Base-by-base conservation (phyloP, 2,113 vertebrate genomes). In the Rissa tridactyla region DNA sequence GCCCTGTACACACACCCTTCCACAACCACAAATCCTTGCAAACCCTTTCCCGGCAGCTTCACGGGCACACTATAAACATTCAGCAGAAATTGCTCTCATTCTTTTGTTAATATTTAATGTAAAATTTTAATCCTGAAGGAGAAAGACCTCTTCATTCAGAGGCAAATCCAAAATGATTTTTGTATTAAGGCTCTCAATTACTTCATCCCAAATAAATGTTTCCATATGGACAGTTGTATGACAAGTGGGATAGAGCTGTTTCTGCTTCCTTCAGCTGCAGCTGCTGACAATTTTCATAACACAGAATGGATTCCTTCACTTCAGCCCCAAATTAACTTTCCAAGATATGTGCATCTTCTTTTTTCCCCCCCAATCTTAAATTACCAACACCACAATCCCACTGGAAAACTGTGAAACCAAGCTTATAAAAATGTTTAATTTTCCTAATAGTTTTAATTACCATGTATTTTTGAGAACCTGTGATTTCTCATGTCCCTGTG, bases 381-480 rank as follows among this genome's bases (percentile, higher is more conserved):
- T 93, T 93, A 92, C 57, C 64, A 78, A 52, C 62, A 84, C 60
- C 40, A 46, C 57, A 87, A 42, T 84, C 65, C 70, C 65, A 57
- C 38, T 38, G 44, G 76, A 87, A 32, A 76, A 71, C 68, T 55
- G 38, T n/a, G 60, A 91, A 94, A 94, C 65, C 0, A 3, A 86
- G 62, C 36, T 36, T 87, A 94, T 60, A 87, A 92, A 95, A 95
- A 95, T 85, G 70, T 91, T 95, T 76, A 61, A 72, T 94, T 92
- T 95, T 86, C 70, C 73, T 91, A 92, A 92, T 95, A 89, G 73
- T 91, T 97, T 95, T 91, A 97, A 94, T 94, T 94, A 93, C 86
- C 27, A 51, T 25, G 36, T 85, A 61, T 79, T 94, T 96, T 95
- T 72, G 52, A 86, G 93, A 65, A 58, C 23, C 55, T 75, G 85